Evolutionary conservation across 37 sponge, comb jelly and placozoan genomes (phyloP).

Genomic region (Agelas oroides): DNA sequence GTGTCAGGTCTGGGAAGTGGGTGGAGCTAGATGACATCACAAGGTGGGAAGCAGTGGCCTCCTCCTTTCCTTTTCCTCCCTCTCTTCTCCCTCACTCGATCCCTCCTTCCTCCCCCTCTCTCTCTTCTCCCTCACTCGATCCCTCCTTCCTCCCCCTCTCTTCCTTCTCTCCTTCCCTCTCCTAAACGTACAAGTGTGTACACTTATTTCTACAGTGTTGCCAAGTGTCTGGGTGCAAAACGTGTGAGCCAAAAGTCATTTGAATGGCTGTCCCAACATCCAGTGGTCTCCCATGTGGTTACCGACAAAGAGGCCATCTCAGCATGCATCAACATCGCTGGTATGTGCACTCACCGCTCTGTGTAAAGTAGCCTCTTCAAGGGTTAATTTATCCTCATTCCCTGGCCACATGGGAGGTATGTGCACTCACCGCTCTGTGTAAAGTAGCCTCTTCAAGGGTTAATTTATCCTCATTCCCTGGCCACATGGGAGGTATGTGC

Average conservation of each 20-base stretch:
- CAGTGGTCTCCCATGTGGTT: constrained; percentile 62
- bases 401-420: too few species aligned
- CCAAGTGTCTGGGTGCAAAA: constrained; percentile 86
- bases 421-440: too few species aligned
- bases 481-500: too few species aligned
- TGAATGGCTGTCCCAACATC: constrained; percentile 59
- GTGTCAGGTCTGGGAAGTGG: constrained; percentile 63
- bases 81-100: too few species aligned
- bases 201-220: constrained; percentile 51
- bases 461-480: too few species aligned
- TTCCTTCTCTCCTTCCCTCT: background rate
- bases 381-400: too few species aligned
- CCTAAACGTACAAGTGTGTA: background rate
- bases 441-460: too few species aligned
- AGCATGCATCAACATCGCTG: constrained; percentile 80
- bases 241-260: constrained; percentile 69
- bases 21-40: constrained; percentile 79
- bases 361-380: background rate
- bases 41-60: constrained; percentile 47
- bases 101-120: too few species aligned
- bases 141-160: background rate
- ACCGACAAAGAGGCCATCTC: constrained; percentile 83
- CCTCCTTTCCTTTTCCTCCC: background rate
- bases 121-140: too few species aligned
- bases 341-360: constrained; percentile 4